phyloP scores from a whole-genome alignment of 2,113 vertebrate genomes.

The Psilopsiagon aurifrons region DNA sequence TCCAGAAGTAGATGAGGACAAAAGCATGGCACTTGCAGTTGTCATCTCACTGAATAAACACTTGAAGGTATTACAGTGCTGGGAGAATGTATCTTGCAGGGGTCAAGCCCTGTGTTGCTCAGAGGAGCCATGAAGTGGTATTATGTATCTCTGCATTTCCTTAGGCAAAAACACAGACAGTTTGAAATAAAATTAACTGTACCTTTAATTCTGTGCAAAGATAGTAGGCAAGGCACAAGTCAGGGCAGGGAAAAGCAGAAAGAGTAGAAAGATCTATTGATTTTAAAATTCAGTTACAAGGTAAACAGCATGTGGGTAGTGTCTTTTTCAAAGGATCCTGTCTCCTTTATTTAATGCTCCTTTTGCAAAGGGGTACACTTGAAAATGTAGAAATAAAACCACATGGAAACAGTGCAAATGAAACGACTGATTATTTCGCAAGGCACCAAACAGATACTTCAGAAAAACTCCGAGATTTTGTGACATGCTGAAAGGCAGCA shows the following conservation, averaged over 20 bases:
- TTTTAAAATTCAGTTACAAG: neutral
- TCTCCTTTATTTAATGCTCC: neutral
- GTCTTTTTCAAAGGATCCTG: neutral
- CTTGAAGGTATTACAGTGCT: neutral
- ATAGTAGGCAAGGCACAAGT: neutral
- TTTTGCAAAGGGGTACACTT: neutral
- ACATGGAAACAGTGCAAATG: neutral
- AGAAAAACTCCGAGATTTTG: neutral
- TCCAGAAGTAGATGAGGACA: rapidly evolving
- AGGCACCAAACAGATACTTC: neutral
- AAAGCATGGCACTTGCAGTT: neutral
- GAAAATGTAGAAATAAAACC: neutral
- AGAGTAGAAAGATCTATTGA: neutral
- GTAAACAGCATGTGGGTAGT: neutral
- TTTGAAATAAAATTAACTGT: neutral
- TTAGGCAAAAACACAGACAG: neutral
- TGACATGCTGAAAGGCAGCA: neutral
- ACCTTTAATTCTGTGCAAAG: neutral
- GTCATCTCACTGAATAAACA: neutral
- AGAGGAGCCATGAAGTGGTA: neutral
- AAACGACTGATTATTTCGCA: neutral
- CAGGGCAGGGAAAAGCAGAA: neutral
- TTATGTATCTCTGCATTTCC: neutral
- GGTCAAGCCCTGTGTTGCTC: neutral
- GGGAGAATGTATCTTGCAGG: neutral